phyloP scores from a whole-genome alignment of 2,888 invertebrate genomes.

The Blastobasis lacticolella region DNA sequence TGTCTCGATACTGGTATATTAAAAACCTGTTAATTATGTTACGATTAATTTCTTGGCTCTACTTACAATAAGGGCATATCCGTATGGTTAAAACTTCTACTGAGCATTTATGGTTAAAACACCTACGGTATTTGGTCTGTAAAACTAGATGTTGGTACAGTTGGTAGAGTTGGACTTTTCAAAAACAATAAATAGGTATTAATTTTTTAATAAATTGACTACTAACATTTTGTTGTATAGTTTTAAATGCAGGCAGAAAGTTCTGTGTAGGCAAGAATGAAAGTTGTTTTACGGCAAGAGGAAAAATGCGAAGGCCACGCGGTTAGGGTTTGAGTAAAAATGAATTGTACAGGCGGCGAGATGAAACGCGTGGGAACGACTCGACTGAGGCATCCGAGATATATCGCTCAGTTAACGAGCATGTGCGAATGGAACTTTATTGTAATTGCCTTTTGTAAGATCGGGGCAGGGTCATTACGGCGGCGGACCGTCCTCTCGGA shows the following conservation, averaged over 20 bases:
- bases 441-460: conserved; percentile 75
- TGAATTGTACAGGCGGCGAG: conserved; percentile 21
- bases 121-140: too few relatives aligned
- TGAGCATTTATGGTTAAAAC: too few relatives aligned
- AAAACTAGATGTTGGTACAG: too few relatives aligned
- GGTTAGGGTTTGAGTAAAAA: conserved; percentile 2
- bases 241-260: neutral
- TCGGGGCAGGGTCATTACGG: conserved; percentile 67
- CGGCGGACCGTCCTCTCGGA: conserved; percentile 41
- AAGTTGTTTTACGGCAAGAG: conserved; percentile 2
- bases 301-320: neutral
- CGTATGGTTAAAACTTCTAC: too few relatives aligned
- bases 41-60: too few relatives aligned
- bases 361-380: conserved; percentile 51
- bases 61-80: too few relatives aligned
- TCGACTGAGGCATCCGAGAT: conserved; percentile 61
- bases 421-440: conserved; percentile 72
- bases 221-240: too few relatives aligned
- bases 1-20: too few relatives aligned
- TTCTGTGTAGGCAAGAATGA: conserved; percentile 7
- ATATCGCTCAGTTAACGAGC: conserved; percentile 72
- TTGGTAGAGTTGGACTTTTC: too few relatives aligned
- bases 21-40: too few relatives aligned
- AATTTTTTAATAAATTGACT: too few relatives aligned
- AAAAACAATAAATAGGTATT: too few relatives aligned